Evolutionary conservation across 2,888 invertebrate species (phyloP).

Genomic region (Sclerodermus sp.): DNA sequence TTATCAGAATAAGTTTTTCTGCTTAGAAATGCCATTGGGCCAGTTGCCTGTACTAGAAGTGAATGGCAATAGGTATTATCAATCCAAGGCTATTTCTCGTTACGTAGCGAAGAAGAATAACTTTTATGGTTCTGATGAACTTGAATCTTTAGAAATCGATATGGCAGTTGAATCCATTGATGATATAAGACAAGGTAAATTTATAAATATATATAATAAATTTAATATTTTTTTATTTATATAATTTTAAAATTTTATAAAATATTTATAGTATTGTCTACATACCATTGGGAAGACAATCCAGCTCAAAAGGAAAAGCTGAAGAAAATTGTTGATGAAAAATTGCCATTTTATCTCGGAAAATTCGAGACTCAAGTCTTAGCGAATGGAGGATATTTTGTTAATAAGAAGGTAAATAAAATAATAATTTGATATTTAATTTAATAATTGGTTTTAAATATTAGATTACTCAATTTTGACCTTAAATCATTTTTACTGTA

Average conservation of each 20-base stretch:
- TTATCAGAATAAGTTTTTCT: too few relatives aligned
- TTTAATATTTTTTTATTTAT: background rate
- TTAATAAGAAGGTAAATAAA: conserved; percentile 43
- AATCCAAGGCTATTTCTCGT: conserved; percentile 61
- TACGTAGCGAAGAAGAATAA: conserved; percentile 60
- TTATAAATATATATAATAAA: background rate
- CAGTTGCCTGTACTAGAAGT: conserved; percentile 59
- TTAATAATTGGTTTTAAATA: background rate
- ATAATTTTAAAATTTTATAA: background rate
- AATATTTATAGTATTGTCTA: conserved; percentile 31
- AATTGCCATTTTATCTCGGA: conserved; percentile 30
- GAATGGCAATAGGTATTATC: conserved; percentile 56
- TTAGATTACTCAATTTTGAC: too few relatives aligned
- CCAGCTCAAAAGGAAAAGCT: conserved; percentile 32
- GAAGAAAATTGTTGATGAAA: conserved; percentile 36
- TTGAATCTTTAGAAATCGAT: conserved; percentile 60
- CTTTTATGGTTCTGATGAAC: conserved; percentile 59
- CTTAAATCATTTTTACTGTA: conserved; percentile 20
- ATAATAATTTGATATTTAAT: background rate
- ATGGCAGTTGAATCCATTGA: conserved; percentile 58
- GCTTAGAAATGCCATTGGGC: conserved; percentile 57
- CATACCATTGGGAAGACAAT: conserved; percentile 42
- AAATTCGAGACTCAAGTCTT: conserved; percentile 44
- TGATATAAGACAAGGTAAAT: conserved; percentile 60
- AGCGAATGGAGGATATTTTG: conserved; percentile 48